Conservation (phyloP, 1,140 invertebrate genomes). For the Drosophila athabasca region DNA sequence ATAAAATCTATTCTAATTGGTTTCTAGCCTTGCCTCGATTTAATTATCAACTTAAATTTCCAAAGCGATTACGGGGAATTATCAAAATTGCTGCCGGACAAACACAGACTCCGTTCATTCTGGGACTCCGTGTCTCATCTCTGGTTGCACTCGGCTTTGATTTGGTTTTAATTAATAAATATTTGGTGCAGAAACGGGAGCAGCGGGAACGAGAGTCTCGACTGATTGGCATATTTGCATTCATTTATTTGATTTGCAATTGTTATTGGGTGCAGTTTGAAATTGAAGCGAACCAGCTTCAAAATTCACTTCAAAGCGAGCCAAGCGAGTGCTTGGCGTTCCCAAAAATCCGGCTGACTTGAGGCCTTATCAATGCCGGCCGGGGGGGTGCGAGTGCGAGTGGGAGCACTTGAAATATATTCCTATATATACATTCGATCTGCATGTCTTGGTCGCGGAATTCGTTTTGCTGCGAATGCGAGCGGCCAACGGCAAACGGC, state of each 20-base stretch:
- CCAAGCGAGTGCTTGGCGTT: not conserved
- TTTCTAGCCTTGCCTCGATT: not conserved
- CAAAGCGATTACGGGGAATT: too few relatives aligned
- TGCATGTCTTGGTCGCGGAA: conserved; percentile 30
- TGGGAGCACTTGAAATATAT: conserved; percentile 38
- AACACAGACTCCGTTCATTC: too few relatives aligned
- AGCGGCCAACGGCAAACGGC: conserved; percentile 6
- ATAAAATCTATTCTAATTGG: conserved; percentile 31
- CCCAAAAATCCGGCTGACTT: conserved; percentile 12
- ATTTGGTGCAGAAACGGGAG: conserved; percentile 18
- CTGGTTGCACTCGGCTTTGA: conserved; percentile 14
- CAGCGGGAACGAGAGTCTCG: conserved; percentile 2
- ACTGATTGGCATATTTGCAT: conserved; percentile 49
- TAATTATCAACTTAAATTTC: too few relatives aligned
- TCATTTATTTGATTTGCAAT: conserved; percentile 52
- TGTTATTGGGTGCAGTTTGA: conserved; percentile 10
- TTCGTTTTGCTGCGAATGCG: conserved; percentile 15
- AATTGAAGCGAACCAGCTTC: not conserved
- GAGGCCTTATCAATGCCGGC: conserved; percentile 3
- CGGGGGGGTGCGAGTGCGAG: not conserved
- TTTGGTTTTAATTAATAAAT: conserved; percentile 44
- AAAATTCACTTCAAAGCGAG: conserved; percentile 16
- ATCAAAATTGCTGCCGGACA: too few relatives aligned
- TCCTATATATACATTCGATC: conserved; percentile 17
- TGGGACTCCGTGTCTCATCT: too few relatives aligned